Evolutionary conservation across 2,797 vertebrate species (phyloP).

Genomic region (Hipposideros larvatus): DNA sequence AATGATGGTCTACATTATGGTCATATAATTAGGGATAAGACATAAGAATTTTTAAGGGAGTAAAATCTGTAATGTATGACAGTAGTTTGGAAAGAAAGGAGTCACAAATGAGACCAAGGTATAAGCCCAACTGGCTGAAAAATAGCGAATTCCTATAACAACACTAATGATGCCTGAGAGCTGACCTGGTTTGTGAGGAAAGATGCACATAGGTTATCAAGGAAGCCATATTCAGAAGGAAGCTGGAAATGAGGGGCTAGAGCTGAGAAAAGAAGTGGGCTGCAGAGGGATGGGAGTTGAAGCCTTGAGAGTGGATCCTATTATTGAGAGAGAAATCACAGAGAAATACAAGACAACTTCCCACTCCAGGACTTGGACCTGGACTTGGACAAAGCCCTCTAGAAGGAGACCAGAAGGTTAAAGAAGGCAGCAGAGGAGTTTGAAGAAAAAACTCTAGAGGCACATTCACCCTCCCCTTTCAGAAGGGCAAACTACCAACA

Average conservation of each 20-base stretch:
- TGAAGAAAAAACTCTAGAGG: not conserved
- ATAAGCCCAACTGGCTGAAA: not conserved
- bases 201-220: not conserved
- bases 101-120: not conserved
- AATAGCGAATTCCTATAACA: not conserved
- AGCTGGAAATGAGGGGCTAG: not conserved
- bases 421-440: not conserved
- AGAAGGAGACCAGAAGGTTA: constrained; percentile 8
- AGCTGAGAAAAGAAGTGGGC: not conserved
- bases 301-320: not conserved
- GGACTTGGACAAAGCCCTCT: not conserved
- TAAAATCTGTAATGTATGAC: not conserved
- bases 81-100: not conserved
- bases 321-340: not conserved
- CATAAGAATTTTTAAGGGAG: not conserved
- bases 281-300: not conserved
- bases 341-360: not conserved
- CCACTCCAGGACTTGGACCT: not conserved
- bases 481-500: not conserved
- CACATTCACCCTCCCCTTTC: not conserved
- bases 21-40: not conserved
- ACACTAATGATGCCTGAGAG: not conserved
- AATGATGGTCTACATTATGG: not conserved
- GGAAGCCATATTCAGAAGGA: not conserved
- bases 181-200: not conserved